A percentile compares a stretch with the other conserved stretches of the same genome.
Conservation (phyloP, 2,888 invertebrate genomes). For the Alloscopus bannaensis region DNA sequence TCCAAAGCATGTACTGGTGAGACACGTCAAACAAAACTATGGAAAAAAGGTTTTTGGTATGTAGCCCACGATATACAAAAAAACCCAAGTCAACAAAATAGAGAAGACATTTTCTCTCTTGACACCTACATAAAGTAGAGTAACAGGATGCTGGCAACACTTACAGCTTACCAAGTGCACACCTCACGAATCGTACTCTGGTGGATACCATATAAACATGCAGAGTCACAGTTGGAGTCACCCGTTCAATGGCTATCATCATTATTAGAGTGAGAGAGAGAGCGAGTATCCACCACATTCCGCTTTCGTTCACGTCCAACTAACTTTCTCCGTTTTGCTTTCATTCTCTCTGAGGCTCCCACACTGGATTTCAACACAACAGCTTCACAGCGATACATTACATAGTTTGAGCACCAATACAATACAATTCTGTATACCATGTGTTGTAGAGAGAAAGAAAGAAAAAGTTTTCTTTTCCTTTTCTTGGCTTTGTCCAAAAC, state of each 20-base stretch:
- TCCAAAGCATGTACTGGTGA: neutral
- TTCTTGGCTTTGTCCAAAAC: no score
- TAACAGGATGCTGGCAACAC: slow-evolving; percentile 11
- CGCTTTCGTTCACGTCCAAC: slow-evolving; percentile 9
- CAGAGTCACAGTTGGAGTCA: slow-evolving; percentile 39
- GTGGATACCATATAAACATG: slow-evolving; percentile 10
- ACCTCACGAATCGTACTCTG: neutral
- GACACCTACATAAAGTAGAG: slow-evolving; percentile 15
- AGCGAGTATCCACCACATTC: slow-evolving; percentile 16
- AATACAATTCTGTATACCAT: slow-evolving; percentile 8
- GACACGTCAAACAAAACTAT: neutral
- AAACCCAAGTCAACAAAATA: no score
- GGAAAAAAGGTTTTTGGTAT: no score
- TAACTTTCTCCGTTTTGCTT: slow-evolving; percentile 3
- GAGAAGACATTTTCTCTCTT: slow-evolving; percentile 22
- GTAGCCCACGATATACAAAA: no score
- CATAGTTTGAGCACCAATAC: no score
- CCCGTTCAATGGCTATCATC: slow-evolving; percentile 47
- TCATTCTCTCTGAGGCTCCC: no score
- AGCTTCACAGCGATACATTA: no score
- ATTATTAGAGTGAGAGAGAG: no score
- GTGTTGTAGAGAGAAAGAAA: slow-evolving; percentile 3
- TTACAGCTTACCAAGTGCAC: neutral
- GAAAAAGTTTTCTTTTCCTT: slow-evolving; percentile 29
- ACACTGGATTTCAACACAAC: no score